Conservation (phyloP, 2,888 invertebrate species). For the Octonoba sinensis region DNA sequence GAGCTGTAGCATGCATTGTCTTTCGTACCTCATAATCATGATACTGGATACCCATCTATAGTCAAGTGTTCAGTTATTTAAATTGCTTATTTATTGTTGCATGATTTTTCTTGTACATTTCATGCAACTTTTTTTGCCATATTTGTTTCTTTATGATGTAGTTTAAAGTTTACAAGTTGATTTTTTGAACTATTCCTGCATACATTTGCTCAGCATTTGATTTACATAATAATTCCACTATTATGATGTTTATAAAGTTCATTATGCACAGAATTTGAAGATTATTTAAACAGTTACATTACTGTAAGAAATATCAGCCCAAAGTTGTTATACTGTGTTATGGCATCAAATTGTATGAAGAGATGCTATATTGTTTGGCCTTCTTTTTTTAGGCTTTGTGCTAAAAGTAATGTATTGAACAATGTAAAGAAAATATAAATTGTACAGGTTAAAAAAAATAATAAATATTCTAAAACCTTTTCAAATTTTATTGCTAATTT, state of each 20-base stretch:
- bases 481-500: too few species aligned
- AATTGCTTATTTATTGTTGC: slow-evolving; percentile 38
- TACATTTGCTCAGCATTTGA: slow-evolving; percentile 9
- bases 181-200: slow-evolving; percentile 13
- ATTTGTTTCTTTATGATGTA: slow-evolving; percentile 24
- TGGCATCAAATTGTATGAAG: slow-evolving; percentile 18
- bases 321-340: slow-evolving; percentile 27
- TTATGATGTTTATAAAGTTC: slow-evolving; percentile 10
- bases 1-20: slow-evolving; percentile 29
- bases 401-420: slow-evolving; percentile 19
- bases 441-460: slow-evolving; percentile 56
- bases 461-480: slow-evolving; percentile 1
- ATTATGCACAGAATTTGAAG: neutral
- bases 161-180: slow-evolving; percentile 5
- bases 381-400: slow-evolving; percentile 51
- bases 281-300: slow-evolving; percentile 20
- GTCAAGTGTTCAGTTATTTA: slow-evolving; percentile 38
- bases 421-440: slow-evolving; percentile 37
- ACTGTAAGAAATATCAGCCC: slow-evolving; percentile 26
- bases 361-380: slow-evolving; percentile 39
- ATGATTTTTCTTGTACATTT: slow-evolving; percentile 30
- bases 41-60: slow-evolving; percentile 3
- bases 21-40: slow-evolving; percentile 33
- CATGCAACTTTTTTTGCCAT: slow-evolving; percentile 11
- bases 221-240: too few species aligned